Percentiles rank a stretch among this genome's conserved stretches.
Conservation (phyloP, 2,888 invertebrate genomes). For the Exocentrus adspersus region DNA sequence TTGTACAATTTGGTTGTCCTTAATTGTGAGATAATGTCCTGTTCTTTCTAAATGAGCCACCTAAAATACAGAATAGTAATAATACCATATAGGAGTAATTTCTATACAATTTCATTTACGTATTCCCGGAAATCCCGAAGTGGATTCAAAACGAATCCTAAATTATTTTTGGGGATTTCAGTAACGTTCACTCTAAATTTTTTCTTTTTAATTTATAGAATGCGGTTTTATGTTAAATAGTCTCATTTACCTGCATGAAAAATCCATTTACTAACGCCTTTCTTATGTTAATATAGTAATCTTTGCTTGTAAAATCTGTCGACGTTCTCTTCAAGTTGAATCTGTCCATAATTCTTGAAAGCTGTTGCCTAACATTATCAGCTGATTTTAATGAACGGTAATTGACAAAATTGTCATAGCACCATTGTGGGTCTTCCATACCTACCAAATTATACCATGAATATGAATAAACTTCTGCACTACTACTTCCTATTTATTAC, state of each 20-base stretch:
- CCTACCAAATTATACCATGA: constrained; percentile 70
- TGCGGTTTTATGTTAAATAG: background rate
- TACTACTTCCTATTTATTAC: too few relatives aligned
- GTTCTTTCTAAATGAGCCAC: constrained; percentile 97
- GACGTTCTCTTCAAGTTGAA: constrained; percentile 93
- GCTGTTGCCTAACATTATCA: constrained; percentile 96
- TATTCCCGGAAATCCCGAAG: too few relatives aligned
- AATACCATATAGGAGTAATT: too few relatives aligned
- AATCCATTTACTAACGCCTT: constrained; percentile 98
- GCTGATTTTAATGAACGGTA: constrained; percentile 98
- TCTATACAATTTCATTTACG: too few relatives aligned
- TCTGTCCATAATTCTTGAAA: constrained; percentile 98
- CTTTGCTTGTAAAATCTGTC: constrained; percentile 97
- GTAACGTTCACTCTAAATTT: too few relatives aligned
- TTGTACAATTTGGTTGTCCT: constrained; percentile 99
- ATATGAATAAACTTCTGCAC: too few relatives aligned
- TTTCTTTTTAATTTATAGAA: too few relatives aligned
- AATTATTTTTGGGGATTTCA: too few relatives aligned
- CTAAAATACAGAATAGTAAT: too few relatives aligned
- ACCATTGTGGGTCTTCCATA: constrained; percentile 99
- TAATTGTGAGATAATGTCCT: constrained; percentile 98
- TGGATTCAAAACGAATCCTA: too few relatives aligned
- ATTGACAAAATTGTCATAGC: constrained; percentile 99
- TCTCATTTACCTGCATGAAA: constrained; percentile 99
- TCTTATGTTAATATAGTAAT: constrained; percentile 98